Evolutionary conservation across 2,888 invertebrate species (phyloP).

Genomic region (Spilarctia lutea): DNA sequence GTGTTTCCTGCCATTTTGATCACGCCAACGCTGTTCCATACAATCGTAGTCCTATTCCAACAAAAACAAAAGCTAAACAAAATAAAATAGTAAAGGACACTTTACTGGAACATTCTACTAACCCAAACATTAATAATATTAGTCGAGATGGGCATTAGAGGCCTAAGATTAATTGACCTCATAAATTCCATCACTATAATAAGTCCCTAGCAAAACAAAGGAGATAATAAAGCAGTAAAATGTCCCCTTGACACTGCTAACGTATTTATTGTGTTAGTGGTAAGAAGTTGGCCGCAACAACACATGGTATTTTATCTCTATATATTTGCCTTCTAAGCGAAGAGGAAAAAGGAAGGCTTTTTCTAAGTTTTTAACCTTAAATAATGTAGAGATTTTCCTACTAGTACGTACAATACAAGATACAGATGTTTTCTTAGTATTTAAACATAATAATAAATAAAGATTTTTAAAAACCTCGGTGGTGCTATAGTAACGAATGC

Average conservation of each 20-base stretch:
- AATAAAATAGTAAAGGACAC: not conserved
- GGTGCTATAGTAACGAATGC: no score
- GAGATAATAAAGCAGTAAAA: slow-evolving; percentile 14
- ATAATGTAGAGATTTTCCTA: not conserved
- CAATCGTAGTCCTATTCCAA: not conserved
- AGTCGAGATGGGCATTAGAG: slow-evolving; percentile 3
- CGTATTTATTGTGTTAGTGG: slow-evolving; percentile 25
- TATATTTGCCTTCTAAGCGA: slow-evolving; percentile 18
- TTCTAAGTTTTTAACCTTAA: slow-evolving; percentile 25
- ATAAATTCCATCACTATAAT: slow-evolving; percentile 13
- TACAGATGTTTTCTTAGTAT: no score
- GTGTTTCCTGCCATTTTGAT: not conserved
- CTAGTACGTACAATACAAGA: no score
- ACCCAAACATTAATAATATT: slow-evolving; percentile 7
- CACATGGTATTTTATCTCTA: slow-evolving; percentile 25
- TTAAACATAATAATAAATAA: no score
- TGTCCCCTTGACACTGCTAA: slow-evolving; percentile 16
- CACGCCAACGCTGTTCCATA: not conserved
- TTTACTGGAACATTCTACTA: not conserved
- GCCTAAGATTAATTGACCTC: slow-evolving; percentile 13
- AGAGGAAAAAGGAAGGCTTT: slow-evolving; percentile 25
- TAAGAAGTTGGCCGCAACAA: slow-evolving; percentile 21
- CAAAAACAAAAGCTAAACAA: not conserved
- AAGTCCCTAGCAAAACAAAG: slow-evolving; percentile 11
- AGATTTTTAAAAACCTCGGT: no score